phyloP scores from a whole-genome alignment of 2,113 vertebrate species.

The Neolamprologus caudopunctatus region DNA sequence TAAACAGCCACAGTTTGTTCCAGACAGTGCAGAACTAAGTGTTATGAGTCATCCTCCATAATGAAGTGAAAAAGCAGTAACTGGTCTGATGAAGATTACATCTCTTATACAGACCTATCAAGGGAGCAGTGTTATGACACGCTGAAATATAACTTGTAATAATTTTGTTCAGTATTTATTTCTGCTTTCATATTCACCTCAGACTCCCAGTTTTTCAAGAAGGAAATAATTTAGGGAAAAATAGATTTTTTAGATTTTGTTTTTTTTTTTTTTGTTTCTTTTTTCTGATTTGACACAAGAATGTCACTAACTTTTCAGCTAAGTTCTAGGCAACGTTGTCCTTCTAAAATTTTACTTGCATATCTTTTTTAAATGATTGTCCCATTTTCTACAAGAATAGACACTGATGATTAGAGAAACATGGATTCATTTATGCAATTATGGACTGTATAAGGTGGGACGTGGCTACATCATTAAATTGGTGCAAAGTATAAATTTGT shows the following conservation, averaged over 20 bases:
- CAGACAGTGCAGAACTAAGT: not conserved
- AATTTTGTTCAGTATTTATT: not conserved
- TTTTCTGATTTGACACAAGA: not conserved
- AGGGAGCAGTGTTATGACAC: not conserved
- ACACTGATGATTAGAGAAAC: not conserved
- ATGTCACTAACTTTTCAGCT: not conserved
- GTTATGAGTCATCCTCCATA: not conserved
- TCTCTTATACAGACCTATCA: not conserved
- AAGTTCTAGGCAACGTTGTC: not conserved
- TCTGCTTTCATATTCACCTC: not conserved
- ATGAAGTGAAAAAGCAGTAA: not conserved
- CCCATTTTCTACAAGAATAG: not conserved
- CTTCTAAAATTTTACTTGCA: not conserved
- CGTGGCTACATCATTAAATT: not conserved
- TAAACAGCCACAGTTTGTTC: not conserved
- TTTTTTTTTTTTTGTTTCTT: fast-evolving
- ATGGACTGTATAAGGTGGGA: not conserved
- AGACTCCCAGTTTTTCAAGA: not conserved
- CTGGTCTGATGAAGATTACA: not conserved
- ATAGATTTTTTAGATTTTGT: not conserved
- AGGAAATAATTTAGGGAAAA: not conserved
- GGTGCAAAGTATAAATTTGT: not conserved
- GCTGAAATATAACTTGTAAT: not conserved
- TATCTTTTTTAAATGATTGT: not conserved
- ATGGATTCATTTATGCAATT: not conserved